phyloP scores from a whole-genome alignment of 2,797 vertebrate genomes.

The Bovichtus variegatus region DNA sequence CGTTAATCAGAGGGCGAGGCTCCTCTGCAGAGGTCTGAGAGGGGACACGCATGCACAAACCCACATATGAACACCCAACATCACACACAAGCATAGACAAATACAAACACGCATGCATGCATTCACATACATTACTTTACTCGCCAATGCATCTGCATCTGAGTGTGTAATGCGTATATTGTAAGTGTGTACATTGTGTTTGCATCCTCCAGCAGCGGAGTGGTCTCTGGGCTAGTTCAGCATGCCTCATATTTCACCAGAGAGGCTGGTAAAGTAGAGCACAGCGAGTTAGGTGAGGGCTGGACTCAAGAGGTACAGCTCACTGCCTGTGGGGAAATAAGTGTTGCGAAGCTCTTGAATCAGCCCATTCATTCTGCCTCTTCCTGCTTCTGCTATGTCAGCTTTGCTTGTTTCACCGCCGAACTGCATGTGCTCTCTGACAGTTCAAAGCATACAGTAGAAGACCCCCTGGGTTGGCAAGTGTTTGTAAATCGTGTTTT shows the following conservation, averaged over 20 bases:
- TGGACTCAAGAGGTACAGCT: slow-evolving; percentile 64
- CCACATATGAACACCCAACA: slow-evolving; percentile 9
- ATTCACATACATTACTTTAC: not conserved
- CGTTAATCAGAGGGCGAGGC: slow-evolving; percentile 51
- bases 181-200: slow-evolving; percentile 29
- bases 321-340: slow-evolving; percentile 68
- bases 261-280: slow-evolving; percentile 45
- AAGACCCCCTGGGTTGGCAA: slow-evolving; percentile 1
- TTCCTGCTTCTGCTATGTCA: slow-evolving; percentile 19
- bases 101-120: not conserved
- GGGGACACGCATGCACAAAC: slow-evolving; percentile 5
- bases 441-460: slow-evolving; percentile 24
- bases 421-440: slow-evolving; percentile 9
- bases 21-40: slow-evolving; percentile 19
- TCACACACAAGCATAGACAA: slow-evolving; percentile 1
- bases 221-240: slow-evolving; percentile 32
- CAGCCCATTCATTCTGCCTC: slow-evolving; percentile 61
- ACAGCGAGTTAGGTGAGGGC: slow-evolving; percentile 63
- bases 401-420: slow-evolving; percentile 9
- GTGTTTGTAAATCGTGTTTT: slow-evolving; percentile 21
- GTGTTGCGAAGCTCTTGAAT: slow-evolving; percentile 51
- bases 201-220: slow-evolving; percentile 24
- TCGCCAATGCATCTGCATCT: slow-evolving; percentile 1
- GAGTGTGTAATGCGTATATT: slow-evolving; percentile 17
- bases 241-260: slow-evolving; percentile 61